phyloP scores from a whole-genome alignment of 2,888 invertebrate species.

The Tenthredo scrophulariae region DNA sequence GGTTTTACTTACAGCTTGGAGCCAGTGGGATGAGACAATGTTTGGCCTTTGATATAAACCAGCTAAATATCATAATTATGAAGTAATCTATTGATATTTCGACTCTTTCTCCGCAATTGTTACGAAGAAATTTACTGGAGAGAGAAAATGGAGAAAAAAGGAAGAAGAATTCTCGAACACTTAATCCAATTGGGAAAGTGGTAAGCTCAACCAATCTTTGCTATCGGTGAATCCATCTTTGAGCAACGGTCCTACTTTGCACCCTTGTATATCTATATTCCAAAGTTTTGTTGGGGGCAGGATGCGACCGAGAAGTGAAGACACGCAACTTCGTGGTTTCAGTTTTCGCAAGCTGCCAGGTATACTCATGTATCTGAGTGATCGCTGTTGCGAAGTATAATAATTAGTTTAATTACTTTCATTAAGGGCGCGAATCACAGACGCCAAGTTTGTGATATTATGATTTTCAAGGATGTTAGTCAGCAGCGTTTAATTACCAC shows the following conservation, averaged over 20 bases:
- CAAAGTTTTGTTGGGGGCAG: background rate
- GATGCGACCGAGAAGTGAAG: background rate
- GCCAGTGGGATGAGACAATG: background rate
- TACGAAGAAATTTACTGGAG: background rate
- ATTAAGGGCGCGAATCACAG: constrained; percentile 11
- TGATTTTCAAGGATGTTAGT: background rate
- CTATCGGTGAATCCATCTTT: background rate
- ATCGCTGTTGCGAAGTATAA: constrained; percentile 35
- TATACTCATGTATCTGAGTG: constrained; percentile 35
- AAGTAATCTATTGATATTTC: background rate
- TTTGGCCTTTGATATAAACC: background rate
- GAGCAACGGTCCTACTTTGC: background rate
- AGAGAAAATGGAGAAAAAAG: background rate
- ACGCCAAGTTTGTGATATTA: background rate
- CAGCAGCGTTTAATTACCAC: background rate
- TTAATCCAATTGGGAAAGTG: background rate
- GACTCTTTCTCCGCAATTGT: background rate
- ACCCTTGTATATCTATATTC: background rate
- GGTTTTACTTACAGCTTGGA: background rate
- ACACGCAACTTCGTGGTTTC: constrained; percentile 26
- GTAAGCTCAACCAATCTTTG: background rate
- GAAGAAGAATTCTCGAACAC: background rate
- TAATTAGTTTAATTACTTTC: constrained; percentile 40
- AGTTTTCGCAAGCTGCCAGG: constrained; percentile 5
- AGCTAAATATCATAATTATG: background rate